Evolutionary conservation across 2,113 vertebrate genomes (phyloP), one percentile per base, ranked within the genome.

Genomic region (Glaucomys volans): DNA sequence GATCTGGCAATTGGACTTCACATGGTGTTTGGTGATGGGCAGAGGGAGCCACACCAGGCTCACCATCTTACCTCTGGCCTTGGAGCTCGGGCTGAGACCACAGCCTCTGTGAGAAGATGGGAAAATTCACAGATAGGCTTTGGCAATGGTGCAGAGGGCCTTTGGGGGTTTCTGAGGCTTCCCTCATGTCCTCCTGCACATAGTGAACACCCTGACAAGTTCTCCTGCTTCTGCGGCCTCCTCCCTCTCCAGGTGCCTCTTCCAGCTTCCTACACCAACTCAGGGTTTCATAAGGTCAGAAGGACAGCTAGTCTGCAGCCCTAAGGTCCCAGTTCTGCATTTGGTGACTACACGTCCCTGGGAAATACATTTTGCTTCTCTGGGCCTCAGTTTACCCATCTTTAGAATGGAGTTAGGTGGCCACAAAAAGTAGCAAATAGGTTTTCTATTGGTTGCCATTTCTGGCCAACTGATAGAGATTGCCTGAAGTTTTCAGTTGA

Each of bases 11-110:
- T 7, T 57, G 54, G 54, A 8, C 54, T 20, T 57, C 6, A 57
- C 54, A 22, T 2, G 22, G 54, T 54, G 54, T 20, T 8, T 8
- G 20, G 54, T 57, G 54, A 57, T 2, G 54, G 52, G 1, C 8
- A 12, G 32, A n/a, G 32, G 35, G 37, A 64, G 74, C 97, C 91
- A 97, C 97, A 97, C 98, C 98, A 98, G 97, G 92, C 95, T n/a
- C n/a, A n/a, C n/a, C n/a, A n/a, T n/a, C n/a, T n/a, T n/a, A n/a
- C n/a, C n/a, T n/a, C n/a, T n/a, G n/a, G n/a, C n/a, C n/a, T n/a
- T n/a, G n/a, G n/a, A n/a, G n/a, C n/a, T n/a, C n/a, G n/a, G n/a
- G n/a, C n/a, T n/a, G n/a, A n/a, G n/a, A n/a, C n/a, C n/a, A n/a
- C n/a, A n/a, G n/a, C n/a, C n/a, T n/a, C n/a, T n/a, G n/a, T n/a